Conservation (phyloP, 2,797 vertebrate species). For the Takifugu rubripes region DNA sequence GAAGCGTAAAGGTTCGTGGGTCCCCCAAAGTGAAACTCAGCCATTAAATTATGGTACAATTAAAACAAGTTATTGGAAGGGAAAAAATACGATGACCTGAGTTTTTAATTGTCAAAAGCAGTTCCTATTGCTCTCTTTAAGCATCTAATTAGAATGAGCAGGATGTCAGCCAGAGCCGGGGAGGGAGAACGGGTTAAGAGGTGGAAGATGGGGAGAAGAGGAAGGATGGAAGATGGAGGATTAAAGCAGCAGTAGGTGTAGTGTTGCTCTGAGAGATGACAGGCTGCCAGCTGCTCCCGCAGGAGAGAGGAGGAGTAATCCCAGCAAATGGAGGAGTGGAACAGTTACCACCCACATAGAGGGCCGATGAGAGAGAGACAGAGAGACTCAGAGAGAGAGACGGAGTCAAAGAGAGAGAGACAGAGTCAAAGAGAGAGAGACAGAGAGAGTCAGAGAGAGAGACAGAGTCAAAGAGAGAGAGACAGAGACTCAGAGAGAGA, state of each 20-base stretch:
- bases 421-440: no score
- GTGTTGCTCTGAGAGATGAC: conserved; percentile 58
- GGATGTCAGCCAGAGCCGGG: conserved; percentile 6
- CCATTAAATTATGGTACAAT: no score
- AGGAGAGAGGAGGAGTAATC: conserved; percentile 65
- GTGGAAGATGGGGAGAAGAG: not conserved
- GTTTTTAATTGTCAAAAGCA: no score
- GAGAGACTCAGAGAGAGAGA: not conserved
- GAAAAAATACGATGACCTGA: no score
- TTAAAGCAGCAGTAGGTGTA: conserved; percentile 69
- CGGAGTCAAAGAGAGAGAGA: not conserved
- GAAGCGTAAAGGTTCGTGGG: no score
- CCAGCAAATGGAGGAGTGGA: conserved; percentile 64
- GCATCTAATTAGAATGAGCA: no score
- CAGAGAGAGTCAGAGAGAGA: not conserved
- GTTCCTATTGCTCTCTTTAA: no score
- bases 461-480: not conserved
- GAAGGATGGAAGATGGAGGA: conserved; percentile 50
- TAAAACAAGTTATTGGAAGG: no score
- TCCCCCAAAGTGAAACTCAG: no score
- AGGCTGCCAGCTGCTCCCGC: conserved; percentile 65
- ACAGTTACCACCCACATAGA: conserved; percentile 67
- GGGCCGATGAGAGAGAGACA: conserved; percentile 8
- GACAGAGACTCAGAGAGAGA: not conserved
- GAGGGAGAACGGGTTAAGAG: conserved; percentile 24